Evolutionary conservation across 2,888 invertebrate genomes (phyloP).

Genomic region (Cataglyphis altisquamis): DNA sequence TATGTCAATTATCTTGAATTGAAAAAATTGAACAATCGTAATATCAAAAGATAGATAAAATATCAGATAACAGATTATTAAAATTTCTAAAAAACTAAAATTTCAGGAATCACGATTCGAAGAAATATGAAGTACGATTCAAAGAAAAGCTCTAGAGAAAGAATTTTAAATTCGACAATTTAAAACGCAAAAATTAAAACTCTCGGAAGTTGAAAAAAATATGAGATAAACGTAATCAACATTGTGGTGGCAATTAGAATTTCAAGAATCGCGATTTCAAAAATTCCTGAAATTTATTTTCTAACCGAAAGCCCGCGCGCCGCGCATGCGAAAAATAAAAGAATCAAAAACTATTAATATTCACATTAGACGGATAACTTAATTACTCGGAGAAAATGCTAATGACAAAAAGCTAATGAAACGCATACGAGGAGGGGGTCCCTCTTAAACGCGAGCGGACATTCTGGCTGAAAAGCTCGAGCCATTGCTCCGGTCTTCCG

Average conservation of each 20-base stretch:
- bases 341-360: constrained; percentile 13
- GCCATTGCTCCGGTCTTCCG: constrained; percentile 71
- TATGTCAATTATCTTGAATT: neutral
- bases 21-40: neutral
- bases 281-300: neutral
- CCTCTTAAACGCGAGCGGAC: constrained; percentile 63
- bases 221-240: neutral
- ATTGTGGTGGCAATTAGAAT: neutral
- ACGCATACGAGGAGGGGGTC: constrained; percentile 67
- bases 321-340: neutral
- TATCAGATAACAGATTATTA: neutral
- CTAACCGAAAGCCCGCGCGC: neutral
- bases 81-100: neutral
- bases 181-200: neutral
- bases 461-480: constrained; percentile 74
- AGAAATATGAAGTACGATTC: neutral
- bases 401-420: constrained; percentile 73
- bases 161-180: neutral
- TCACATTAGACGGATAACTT: constrained; percentile 6
- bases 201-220: neutral
- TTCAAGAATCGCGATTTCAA: neutral
- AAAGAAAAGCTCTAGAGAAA: neutral
- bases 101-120: neutral
- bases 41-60: neutral
- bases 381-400: constrained; percentile 72